These are phyloP conservation scores for Drosophila tanythrix DNA, from an alignment of 2,888 invertebrate genomes.

Conservation along the genomic window DNA sequence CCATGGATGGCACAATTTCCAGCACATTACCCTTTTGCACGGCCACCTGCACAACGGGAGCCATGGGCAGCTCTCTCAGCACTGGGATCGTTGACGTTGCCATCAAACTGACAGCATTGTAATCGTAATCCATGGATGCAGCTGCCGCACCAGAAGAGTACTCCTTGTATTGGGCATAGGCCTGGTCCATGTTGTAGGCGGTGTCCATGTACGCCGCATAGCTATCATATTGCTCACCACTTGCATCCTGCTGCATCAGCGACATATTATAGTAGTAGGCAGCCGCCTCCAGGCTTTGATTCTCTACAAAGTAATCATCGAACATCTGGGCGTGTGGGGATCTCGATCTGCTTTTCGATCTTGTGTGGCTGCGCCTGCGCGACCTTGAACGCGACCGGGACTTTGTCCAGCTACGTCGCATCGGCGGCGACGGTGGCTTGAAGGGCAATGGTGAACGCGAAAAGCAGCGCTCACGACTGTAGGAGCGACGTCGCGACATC, in stretches of 20 bases:
- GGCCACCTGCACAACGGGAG: slow-evolving; percentile 73
- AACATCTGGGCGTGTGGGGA: slow-evolving; percentile 47
- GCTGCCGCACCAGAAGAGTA: slow-evolving; percentile 47
- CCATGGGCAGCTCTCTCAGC: slow-evolving; percentile 80
- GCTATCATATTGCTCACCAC: slow-evolving; percentile 70
- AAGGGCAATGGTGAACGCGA: slow-evolving; percentile 83
- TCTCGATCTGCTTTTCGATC: slow-evolving; percentile 37
- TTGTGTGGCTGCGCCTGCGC: slow-evolving; percentile 39
- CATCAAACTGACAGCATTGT: slow-evolving; percentile 31
- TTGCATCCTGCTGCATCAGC: slow-evolving; percentile 52
- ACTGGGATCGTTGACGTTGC: slow-evolving; percentile 40
- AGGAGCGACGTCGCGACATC: slow-evolving; percentile 67
- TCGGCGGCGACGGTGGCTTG: slow-evolving; percentile 83
- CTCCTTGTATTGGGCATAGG: slow-evolving; percentile 73
- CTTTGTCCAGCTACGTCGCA: slow-evolving; percentile 79
- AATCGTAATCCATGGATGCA: slow-evolving; percentile 47
- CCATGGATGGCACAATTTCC: slow-evolving; percentile 82
- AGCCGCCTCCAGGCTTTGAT: slow-evolving; percentile 55
- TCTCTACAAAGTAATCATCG: slow-evolving; percentile 68
- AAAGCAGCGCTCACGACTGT: slow-evolving; percentile 76
- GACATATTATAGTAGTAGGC: slow-evolving; percentile 82
- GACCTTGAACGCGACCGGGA: slow-evolving; percentile 55
- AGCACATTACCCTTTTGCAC: slow-evolving; percentile 85
- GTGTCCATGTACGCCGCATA: slow-evolving; percentile 72
- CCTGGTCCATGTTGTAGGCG: slow-evolving; percentile 65